Evolutionary conservation across 23 tunicate species (phyloP).

Genomic region (Aplidium turbinatum): DNA sequence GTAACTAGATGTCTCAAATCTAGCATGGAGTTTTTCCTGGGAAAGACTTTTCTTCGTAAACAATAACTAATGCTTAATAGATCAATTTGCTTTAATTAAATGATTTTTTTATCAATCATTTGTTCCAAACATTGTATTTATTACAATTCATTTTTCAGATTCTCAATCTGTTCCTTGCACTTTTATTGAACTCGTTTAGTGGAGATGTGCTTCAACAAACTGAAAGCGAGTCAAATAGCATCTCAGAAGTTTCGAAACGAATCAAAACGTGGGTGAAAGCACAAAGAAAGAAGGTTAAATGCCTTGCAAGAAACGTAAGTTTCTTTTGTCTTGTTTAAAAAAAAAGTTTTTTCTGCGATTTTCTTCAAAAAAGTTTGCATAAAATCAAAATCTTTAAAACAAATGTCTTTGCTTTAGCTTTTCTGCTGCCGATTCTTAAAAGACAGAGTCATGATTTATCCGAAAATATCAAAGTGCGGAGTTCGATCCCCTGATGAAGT

Average conservation of each 20-base stretch:
- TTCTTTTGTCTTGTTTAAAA: neutral
- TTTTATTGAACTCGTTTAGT: constrained; percentile 92
- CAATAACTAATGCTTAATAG: too few species aligned
- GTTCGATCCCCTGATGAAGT: too few species aligned
- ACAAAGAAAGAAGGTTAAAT: neutral
- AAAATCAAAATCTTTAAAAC: neutral
- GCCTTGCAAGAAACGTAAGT: constrained; percentile 39
- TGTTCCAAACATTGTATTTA: too few species aligned
- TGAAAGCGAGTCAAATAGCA: constrained; percentile 53
- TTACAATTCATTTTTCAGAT: too few species aligned
- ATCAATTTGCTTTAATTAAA: too few species aligned
- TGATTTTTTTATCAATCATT: too few species aligned
- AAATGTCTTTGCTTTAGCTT: constrained; percentile 7
- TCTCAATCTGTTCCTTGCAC: constrained; percentile 89
- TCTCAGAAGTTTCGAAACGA: constrained; percentile 66
- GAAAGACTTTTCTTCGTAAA: too few species aligned
- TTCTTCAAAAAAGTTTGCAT: neutral
- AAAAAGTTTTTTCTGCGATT: neutral
- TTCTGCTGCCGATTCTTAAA: constrained; percentile 35
- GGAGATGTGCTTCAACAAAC: constrained; percentile 83
- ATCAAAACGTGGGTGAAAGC: constrained; percentile 46
- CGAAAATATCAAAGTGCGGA: constrained; percentile 6
- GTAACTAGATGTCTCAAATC: too few species aligned
- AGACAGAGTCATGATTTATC: constrained; percentile 25
- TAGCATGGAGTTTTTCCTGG: too few species aligned